These are phyloP conservation scores for Erpobdella octoculata DNA, from an alignment of 2,888 invertebrate species.

Conservation along the genomic window DNA sequence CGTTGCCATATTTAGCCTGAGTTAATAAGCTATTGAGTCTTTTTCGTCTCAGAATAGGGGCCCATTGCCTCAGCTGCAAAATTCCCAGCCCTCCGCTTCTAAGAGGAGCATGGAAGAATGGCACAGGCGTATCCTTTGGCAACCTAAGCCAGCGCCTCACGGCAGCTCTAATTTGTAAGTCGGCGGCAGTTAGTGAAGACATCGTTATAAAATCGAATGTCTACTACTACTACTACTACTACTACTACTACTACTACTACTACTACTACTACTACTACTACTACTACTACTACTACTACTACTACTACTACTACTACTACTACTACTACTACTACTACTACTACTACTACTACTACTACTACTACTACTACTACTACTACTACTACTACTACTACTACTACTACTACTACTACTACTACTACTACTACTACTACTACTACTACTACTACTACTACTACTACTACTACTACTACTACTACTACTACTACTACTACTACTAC, in stretches of 20 bases:
- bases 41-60: no score
- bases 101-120: no score
- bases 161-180: no score
- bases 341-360: conserved; percentile 32
- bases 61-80: no score
- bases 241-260: conserved; percentile 32
- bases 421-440: conserved; percentile 31
- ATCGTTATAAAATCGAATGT: no score
- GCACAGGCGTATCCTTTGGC: no score
- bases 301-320: conserved; percentile 26
- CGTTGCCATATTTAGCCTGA: no score
- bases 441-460: conserved; percentile 31
- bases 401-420: conserved; percentile 32
- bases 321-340: conserved; percentile 27
- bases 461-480: conserved; percentile 40
- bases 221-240: conserved; percentile 26
- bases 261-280: conserved; percentile 40
- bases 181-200: no score
- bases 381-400: conserved; percentile 31
- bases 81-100: no score
- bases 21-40: no score
- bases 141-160: no score
- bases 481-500: conserved; percentile 32
- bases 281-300: conserved; percentile 33
- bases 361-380: conserved; percentile 40